Base-by-base conservation (phyloP, 2,888 invertebrate genomes). In the Agonopterix subpropinquella region DNA sequence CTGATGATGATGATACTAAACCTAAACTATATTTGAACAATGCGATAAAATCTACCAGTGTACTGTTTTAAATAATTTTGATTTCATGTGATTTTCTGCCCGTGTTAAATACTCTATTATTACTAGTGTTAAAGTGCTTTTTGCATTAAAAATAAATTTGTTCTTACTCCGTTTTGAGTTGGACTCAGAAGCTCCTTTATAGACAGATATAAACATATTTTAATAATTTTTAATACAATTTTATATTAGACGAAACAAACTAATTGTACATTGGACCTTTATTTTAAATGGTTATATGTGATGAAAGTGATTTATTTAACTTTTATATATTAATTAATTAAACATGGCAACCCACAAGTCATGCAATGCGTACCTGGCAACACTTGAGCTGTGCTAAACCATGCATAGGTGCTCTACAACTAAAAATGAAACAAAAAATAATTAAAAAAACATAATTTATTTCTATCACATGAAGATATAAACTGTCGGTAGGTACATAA, bases 261-360 rank as follows among this genome's bases (percentile, higher is more conserved):
- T 56, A 45, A 47, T 70, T 77, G 80, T 77, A 84, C 73, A 78
- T 84, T 85, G 84, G 85, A 86, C 86, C 86, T 80, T 80, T 65
- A 46, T 43, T 36, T 47, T 36, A 48, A 36, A 39, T 45, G 10
- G 35, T 52, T 28, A 50, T 28, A 50, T 49, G 42, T 51, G 45
- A 28, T 47, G 45, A 46, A 49, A 45, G 42, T 44, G 48, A 28
- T 28, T 28, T 2, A 28, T 49, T 44, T 41, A 41, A 47, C 37
- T 42, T 10, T 35, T 39, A 39, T 39, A 39, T 9, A 39, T 39
- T 39, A 28, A n/a, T 43, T 8, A 47, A 43, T 51, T 47, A 45
- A 41, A 42, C 47, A 45, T 47, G 44, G 45, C 52, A 54, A 39
- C 44, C 51, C 47, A 28, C 61, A 59, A 44, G 28, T 44, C 48